Base-by-base conservation (phyloP, 2,113 vertebrate species). In the Bubo scandiacus region DNA sequence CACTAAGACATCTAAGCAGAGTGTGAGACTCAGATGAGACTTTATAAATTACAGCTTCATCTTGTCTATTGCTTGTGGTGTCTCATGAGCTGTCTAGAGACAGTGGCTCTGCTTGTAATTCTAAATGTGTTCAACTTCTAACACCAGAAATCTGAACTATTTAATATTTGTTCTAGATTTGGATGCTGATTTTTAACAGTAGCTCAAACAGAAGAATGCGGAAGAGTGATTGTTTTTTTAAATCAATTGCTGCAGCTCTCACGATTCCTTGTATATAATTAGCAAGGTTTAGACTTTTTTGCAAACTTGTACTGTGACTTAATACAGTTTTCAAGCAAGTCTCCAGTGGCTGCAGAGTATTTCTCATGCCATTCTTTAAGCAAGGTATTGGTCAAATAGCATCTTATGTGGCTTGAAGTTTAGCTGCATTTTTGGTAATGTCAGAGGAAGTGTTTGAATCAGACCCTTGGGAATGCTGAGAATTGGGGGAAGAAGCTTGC, bases 391-490 rank as follows among this genome's bases (percentile, higher is more conserved):
- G 94, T 73, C 79, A 80, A 30, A 59, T 6, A 42, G 80, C 59
- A 43, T 87, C 72, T 67, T 67, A 81, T 1, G 0, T 92, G 95
- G 73, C 91, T 74, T 88, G 91, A 88, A 29, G 21, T 22, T 54
- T 18, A 66, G 91, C 91, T 80, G 71, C 32, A 18, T 81, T 96
- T 91, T 85, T 11, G 26, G 81, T 81, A 57, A 78, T 77, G 87
- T 90, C 71, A 47, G 81, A 96, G 91, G 84, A 92, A 96, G 42
- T 0, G 1, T 90, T 82, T 51, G 62, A 70, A 81, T 59, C 18
- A 71, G 74, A 59, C 96, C 91, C 89, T 88, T 90, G 97, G 95
- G 97, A 96, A 90, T 96, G 96, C 93, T 97, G 96, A 95, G 94
- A 96, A 92, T 81, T 5, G 1, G 34, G 57, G 61, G 57, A 88